Percentiles rank a stretch among this genome's conserved stretches.
Conservation (phyloP, 2,797 vertebrate species). For the Pampus argenteus region DNA sequence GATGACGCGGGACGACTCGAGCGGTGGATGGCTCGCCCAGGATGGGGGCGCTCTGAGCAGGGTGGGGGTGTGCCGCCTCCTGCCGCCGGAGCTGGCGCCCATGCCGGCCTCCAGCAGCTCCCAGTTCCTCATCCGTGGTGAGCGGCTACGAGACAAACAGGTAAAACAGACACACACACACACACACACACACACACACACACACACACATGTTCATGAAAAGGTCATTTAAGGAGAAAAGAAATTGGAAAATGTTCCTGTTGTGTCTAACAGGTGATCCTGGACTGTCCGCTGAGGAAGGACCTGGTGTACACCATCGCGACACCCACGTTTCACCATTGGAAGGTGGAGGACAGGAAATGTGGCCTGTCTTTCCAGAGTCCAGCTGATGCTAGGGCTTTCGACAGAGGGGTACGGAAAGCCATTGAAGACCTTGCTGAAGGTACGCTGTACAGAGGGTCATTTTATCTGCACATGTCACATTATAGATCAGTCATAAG, state of each 20-base stretch:
- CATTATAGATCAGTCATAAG: neutral
- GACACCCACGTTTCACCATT: slow-evolving; percentile 98
- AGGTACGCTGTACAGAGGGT: slow-evolving; percentile 79
- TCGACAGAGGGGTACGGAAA: slow-evolving; percentile 97
- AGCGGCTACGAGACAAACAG: slow-evolving; percentile 98
- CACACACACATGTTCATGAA: neutral
- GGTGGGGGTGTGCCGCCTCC: slow-evolving; percentile 96
- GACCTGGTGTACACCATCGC: slow-evolving; percentile 98
- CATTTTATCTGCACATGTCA: neutral
- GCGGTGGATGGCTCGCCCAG: slow-evolving; percentile 98
- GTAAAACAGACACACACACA: slow-evolving; percentile 70
- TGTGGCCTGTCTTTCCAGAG: slow-evolving; percentile 98
- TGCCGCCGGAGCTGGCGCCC: slow-evolving; percentile 86
- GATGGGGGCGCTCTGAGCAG: slow-evolving; percentile 96
- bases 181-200: neutral
- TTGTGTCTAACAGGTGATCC: slow-evolving; percentile 88
- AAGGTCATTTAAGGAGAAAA: neutral
- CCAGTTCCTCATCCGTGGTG: slow-evolving; percentile 97
- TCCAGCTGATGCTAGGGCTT: slow-evolving; percentile 96
- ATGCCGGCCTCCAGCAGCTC: slow-evolving; percentile 65
- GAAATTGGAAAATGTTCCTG: neutral
- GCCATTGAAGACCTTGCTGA: slow-evolving; percentile 98
- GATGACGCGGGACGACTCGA: slow-evolving; percentile 99
- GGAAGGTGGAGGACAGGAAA: slow-evolving; percentile 96
- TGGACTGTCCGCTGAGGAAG: slow-evolving; percentile 97